Base-by-base conservation (phyloP, 2,113 vertebrate species). In the Rhizomys pruinosus region DNA sequence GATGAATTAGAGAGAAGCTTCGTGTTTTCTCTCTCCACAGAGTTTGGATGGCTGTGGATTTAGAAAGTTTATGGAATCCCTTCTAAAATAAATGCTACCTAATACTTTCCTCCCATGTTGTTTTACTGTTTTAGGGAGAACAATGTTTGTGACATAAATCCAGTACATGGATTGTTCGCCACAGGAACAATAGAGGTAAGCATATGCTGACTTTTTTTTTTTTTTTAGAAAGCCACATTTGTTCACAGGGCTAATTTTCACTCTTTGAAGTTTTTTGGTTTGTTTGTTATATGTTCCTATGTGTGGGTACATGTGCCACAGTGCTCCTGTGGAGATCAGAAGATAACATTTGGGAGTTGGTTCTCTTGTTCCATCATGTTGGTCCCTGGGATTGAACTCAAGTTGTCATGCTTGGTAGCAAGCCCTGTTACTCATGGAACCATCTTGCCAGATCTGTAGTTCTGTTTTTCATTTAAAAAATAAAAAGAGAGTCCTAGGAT, bases 101-200 rank as follows among this genome's bases (percentile, higher is more conserved):
- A 20, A 84, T 6, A 3, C 52, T 72, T n/a, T 55, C 93, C 85
- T 91, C 94, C 64, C n/a, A 90, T 37, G 34, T 8, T 2, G 0
- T 94, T 92, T 96, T 92, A 59, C 61, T 93, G 1, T 97, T 97
- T 20, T 90, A 99, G 99, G 78, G 99, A 99, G 97, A 99, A 99
- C 96, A 99, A 99, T 5, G 99, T 98, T 63, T 99, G 99, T 69
- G 99, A 99, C 97, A 99, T 99, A 97, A 99, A 99, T 96, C 97
- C 98, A 6, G 97, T 98, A 7, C 99, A 99, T 97, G 98, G 99
- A 87, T 98, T 99, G 91, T 99, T 99, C 93, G 99, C 99, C 91
- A 97, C 99, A 72, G 99, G 99, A 66, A 99, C 99, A 0, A 87
- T 98, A 74, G 99, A 99, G 99, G 99, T 99, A 97, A 98, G 95